Evolutionary conservation across 2,113 vertebrate genomes (phyloP), one percentile per base, ranked within the genome.

Genomic region (Hemibagrus wyckioides): DNA sequence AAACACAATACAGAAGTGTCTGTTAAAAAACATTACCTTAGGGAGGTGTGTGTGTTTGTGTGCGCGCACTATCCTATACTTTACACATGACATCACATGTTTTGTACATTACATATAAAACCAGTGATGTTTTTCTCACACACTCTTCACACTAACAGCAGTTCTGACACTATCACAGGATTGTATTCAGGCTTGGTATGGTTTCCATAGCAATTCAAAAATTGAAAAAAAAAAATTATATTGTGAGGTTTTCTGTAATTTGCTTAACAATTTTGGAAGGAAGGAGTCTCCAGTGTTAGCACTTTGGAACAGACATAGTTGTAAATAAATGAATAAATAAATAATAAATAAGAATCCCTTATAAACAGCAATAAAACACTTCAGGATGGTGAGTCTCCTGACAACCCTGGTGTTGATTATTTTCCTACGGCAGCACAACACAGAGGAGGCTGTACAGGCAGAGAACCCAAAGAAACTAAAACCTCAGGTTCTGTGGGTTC

Each of bases 1-100:
- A 86, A 67, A 65, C 71, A 73, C 39, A 73, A 71, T 71, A 39
- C 69, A 41, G 69, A 11, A 21, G 69, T 73, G 21, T 41, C 21
- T 15, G 48, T 36, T 69, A 19, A 69, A 69, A 36, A 36, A 33
- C 65, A 69, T 36, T 19, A 36, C 30, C 65, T 69, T 9, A 19
- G 6, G 65, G 15, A 54, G 76, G 75, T 50, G 13, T 50, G 30
- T 50, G 71, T 21, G 71, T 52, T 25, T 52, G 75, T 52, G 76
- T 33, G 48, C 3, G 33, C 30, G 4, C 3, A 19, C 36, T 39
- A 4, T 39, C 33, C 7, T 71, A 71, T 71, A 39, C 8, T 3
- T 39, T 39, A 8, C 65, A 69, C 33, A 21, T 69, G 65, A 36
- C 7, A 0, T 69, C 33, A 69, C 65, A 69, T 6, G 30, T 21